Evolutionary conservation across 2,888 invertebrate species (phyloP).

Genomic region (Mantis religiosa): DNA sequence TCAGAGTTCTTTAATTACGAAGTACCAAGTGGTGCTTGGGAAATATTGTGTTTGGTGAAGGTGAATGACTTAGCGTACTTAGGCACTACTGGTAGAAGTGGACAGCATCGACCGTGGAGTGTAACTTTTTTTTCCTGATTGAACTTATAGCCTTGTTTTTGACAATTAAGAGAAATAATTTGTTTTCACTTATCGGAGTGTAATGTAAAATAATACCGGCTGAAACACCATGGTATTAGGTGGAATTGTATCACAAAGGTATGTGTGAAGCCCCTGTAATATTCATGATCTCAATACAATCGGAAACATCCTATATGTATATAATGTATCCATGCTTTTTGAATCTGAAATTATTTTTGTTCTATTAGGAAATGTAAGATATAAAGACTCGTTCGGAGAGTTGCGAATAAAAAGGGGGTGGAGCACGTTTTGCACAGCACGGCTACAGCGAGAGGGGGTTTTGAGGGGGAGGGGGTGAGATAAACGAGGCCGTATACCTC

Average conservation of each 20-base stretch:
- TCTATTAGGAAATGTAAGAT: not conserved
- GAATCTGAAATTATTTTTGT: not conserved
- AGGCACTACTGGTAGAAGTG: no score
- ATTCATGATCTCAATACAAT: not conserved
- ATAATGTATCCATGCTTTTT: not conserved
- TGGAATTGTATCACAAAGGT: not conserved
- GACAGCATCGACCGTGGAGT: not conserved
- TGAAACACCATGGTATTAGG: not conserved
- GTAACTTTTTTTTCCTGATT: not conserved
- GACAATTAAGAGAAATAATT: not conserved
- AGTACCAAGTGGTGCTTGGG: no score
- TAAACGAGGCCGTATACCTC: not conserved
- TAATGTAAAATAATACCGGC: not conserved
- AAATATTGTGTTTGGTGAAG: no score
- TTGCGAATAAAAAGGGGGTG: not conserved
- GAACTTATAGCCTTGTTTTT: not conserved
- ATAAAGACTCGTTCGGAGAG: not conserved
- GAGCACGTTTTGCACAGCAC: not conserved
- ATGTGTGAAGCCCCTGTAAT: not conserved
- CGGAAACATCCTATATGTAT: not conserved
- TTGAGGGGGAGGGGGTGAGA: not conserved
- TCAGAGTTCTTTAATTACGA: no score
- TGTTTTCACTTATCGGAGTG: not conserved
- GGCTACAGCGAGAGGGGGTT: not conserved
- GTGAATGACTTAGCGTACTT: no score